These are phyloP conservation scores for Drosophila histrio DNA, from an alignment of 2,888 invertebrate species.

Conservation along the genomic window DNA sequence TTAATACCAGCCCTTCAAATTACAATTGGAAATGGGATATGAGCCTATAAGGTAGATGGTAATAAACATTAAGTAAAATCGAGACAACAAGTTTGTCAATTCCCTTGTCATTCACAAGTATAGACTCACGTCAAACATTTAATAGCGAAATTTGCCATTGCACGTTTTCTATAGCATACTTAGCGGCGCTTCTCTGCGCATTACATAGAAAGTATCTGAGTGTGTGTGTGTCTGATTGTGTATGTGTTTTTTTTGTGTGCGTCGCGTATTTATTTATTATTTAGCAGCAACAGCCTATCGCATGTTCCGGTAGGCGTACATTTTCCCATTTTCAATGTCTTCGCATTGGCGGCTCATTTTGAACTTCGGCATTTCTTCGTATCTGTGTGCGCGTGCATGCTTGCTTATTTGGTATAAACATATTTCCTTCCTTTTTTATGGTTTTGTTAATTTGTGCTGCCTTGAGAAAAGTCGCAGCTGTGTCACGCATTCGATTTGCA, in stretches of 20 bases:
- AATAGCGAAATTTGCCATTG: conserved; percentile 8
- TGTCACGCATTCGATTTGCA: conserved; percentile 56
- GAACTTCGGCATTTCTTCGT: conserved; percentile 36
- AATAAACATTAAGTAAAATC: conserved; percentile 2
- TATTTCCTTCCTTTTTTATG: conserved; percentile 10
- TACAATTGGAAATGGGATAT: conserved; percentile 6
- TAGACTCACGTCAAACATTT: conserved; percentile 10
- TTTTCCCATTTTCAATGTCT: conserved; percentile 63
- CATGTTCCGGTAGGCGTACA: conserved; percentile 58
- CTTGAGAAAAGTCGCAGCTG: conserved; percentile 51
- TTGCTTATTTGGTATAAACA: conserved; percentile 15
- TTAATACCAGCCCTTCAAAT: not conserved
- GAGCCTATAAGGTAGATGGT: not conserved
- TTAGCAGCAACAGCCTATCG: conserved; percentile 68
- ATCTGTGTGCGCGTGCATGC: conserved; percentile 12
- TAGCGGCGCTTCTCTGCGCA: conserved; percentile 36
- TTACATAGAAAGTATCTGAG: conserved; percentile 25
- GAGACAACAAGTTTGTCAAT: conserved; percentile 9
- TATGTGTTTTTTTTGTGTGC: conserved; percentile 30
- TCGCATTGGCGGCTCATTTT: conserved; percentile 57
- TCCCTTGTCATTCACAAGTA: not conserved
- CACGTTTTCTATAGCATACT: conserved; percentile 33
- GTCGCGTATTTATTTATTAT: conserved; percentile 65
- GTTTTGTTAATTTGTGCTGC: conserved; percentile 30
- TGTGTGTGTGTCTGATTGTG: not conserved